Base-by-base conservation (phyloP, 2,888 invertebrate species). In the Drosophila monieri region DNA sequence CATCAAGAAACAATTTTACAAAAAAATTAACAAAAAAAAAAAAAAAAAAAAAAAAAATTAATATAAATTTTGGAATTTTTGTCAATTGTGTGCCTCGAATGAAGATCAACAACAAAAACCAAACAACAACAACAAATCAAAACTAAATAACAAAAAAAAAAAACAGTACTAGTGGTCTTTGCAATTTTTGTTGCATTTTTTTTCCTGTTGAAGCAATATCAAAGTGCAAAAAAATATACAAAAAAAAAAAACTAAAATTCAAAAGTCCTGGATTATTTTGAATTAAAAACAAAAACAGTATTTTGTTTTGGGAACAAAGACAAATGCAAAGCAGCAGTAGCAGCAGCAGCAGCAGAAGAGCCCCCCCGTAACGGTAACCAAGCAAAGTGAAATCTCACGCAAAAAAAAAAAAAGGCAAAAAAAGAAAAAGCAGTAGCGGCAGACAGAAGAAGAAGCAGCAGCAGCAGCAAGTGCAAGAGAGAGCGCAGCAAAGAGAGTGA, bases 181-280 rank as follows among this genome's bases (percentile, higher is more conserved):
- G 27, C 18, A n/a, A 46, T 74, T 77, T 76, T 71, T 69, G 70
- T 71, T 70, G 8, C 32, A 35, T 52, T 73, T 66, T 73, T 73
- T 72, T 59, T 35, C 39, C 25, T 59, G 54, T 48, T 73, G 43
- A 41, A 59, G 30, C 51, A 52, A 41, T 43, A 8, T 15, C 8
- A 27, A 61, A 46, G 12, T 30, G 35, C 14, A 59, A 52, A 46
- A 9, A 27, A 27, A 27, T 8, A 2, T 9, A 9, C 27, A 18
- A 21, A 9, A 18, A 14, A 14, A 44, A 37, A 14, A 44, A 51
- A n/a, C 44, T 39, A 54, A 70, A 87, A 87, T 88, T 90, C 89
- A 88, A 88, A 89, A 89, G 84, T 84, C 87, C 76, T 86, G 89
- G 87, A 90, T 89, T 89, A 89, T 89, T 90, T 89, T 89, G 89